Base-by-base conservation (phyloP, 2,797 vertebrate genomes). In the Scolopax bukidnonensis region DNA sequence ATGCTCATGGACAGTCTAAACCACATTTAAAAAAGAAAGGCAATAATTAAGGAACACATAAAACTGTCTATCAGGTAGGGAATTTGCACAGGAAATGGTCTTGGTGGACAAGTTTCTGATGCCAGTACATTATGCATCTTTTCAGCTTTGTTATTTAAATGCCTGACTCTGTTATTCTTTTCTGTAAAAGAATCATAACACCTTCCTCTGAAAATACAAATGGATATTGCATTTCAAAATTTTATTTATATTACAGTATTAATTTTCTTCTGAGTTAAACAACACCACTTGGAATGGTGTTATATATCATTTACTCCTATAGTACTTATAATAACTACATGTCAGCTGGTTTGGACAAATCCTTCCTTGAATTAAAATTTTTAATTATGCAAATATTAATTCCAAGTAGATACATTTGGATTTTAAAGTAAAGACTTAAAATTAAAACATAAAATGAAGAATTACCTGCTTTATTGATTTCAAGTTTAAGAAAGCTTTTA, bases 1-100 rank as follows among this genome's bases (percentile, higher is more conserved):
- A 9, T 30, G 43, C 0, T 0, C 8, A 15, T 18, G 4, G 16
- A 60, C 23, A 43, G 33, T 43, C 7, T 16, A 67, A 70, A 41
- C 2, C 14, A 50, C 17, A 17, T 53, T 84, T 65, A 60, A 84
- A 80, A 60, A 13, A 40, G 14, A 48, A 88, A 2, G 4, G 2
- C 18, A 67, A 41, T 32, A 80, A 38, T 25, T 48, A 40, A n/a
- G 6, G 23, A 41, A 57, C 28, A 53, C 20, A 36, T 12, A 41
- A 82, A 80, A 38, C 28, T 47, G 14, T 20, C n/a, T 60, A 48
- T 23, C 24, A 25, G 33, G 7, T 10, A 69, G 13, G 19, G 12
- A 43, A 54, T 68, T 57, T 65, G 18, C 19, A 53, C 14, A n/a
- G 12, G 21, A 53, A 43, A 20, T 41, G 28, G 7, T 27, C 73